A percentile compares a stretch with the other conserved stretches of the same genome.
Conservation (phyloP, 2,888 invertebrate genomes). For the Mantis religiosa region DNA sequence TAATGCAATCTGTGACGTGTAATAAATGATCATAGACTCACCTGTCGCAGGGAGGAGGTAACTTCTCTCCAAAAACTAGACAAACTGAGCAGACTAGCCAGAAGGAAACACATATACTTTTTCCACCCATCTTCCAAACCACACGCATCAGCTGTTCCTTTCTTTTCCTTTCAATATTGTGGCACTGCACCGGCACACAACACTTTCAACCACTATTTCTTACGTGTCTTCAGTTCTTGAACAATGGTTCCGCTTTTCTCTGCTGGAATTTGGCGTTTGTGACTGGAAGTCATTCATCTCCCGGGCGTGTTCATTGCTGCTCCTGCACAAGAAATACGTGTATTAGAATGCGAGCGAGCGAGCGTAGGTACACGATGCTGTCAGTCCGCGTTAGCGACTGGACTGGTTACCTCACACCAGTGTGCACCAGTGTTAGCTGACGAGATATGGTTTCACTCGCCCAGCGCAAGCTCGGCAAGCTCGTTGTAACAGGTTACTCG, state of each 20-base stretch:
- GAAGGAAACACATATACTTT: neutral
- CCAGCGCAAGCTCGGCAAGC: neutral
- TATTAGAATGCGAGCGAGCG: too few species aligned
- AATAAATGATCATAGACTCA: neutral
- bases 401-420: neutral
- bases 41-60: neutral
- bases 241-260: neutral
- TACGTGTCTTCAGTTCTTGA: neutral
- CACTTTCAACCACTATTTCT: neutral
- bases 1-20: neutral
- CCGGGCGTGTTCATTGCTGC: neutral
- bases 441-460: neutral
- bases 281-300: neutral
- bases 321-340: neutral
- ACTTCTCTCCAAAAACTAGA: neutral
- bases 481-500: neutral
- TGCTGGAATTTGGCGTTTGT: neutral
- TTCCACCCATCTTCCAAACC: neutral
- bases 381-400: too few species aligned
- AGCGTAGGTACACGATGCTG: too few species aligned
- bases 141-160: neutral
- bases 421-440: neutral
- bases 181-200: neutral
- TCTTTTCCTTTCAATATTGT: neutral
- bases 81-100: neutral